Conservation (phyloP, 2,888 invertebrate species). For the Chrysolina haemoptera region DNA sequence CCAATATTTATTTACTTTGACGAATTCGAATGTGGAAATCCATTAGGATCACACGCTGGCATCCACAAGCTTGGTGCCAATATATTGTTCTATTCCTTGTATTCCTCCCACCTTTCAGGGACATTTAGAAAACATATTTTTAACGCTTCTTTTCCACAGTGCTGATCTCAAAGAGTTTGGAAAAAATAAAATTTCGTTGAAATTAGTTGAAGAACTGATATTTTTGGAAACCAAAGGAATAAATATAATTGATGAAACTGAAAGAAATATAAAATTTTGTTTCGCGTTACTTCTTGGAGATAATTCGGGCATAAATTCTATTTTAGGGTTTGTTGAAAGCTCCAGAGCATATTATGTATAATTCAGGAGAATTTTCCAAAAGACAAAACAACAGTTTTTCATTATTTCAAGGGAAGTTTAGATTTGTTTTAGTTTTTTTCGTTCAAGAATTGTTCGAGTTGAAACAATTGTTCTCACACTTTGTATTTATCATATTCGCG, state of each 20-base stretch:
- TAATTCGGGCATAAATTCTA: constrained; percentile 50
- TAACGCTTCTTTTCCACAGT: constrained; percentile 47
- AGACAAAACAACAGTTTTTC: too few species aligned
- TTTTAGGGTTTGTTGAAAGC: constrained; percentile 49
- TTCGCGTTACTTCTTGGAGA: constrained; percentile 46
- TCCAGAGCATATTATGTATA: constrained; percentile 44
- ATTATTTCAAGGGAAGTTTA: too few species aligned
- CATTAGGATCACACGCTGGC: constrained; percentile 33
- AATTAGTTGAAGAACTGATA: constrained; percentile 47
- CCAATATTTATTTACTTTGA: constrained; percentile 45
- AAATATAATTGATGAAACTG: background rate
- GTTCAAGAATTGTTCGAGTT: too few species aligned
- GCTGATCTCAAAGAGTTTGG: constrained; percentile 39
- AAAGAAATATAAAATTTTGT: constrained; percentile 38
- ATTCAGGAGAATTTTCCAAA: too few species aligned
- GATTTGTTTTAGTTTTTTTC: too few species aligned
- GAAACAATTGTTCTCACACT: too few species aligned
- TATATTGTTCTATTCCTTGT: constrained; percentile 49
- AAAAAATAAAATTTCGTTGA: constrained; percentile 45
- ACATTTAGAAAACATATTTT: constrained; percentile 49
- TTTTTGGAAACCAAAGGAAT: constrained; percentile 30
- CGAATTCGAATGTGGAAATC: constrained; percentile 50
- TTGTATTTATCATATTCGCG: too few species aligned
- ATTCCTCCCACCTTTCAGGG: constrained; percentile 44
- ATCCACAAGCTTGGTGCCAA: constrained; percentile 52